Percentiles rank a stretch among this genome's conserved stretches.
These are phyloP conservation scores for Ranitomeya variabilis DNA, from an alignment of 2,113 vertebrate species.

Conservation along the genomic window DNA sequence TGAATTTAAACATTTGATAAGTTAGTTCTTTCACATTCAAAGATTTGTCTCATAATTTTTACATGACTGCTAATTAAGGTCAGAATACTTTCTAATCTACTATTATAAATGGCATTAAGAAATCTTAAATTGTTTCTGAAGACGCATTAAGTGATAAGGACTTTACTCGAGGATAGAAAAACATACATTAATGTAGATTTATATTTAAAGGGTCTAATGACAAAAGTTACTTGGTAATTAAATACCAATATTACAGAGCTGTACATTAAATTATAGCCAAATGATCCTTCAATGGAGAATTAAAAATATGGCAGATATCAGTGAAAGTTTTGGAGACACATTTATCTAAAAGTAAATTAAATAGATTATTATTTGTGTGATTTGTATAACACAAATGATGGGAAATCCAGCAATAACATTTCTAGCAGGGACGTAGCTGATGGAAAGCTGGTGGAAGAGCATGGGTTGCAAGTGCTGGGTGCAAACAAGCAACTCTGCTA, in stretches of 20 bases:
- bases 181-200: background rate
- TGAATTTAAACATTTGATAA: constrained; percentile 80
- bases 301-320: background rate
- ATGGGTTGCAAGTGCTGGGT: too few relatives aligned
- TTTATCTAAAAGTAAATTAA: background rate
- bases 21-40: constrained; percentile 74
- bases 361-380: background rate
- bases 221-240: constrained; percentile 1
- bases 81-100: constrained; percentile 69
- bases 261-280: background rate
- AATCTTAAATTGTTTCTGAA: constrained; percentile 40
- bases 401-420: background rate
- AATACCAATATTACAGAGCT: background rate
- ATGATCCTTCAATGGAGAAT: background rate
- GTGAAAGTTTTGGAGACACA: background rate
- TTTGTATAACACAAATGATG: background rate
- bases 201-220: background rate
- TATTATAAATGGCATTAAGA: constrained; percentile 65
- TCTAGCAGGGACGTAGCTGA: background rate
- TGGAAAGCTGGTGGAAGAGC: too few relatives aligned
- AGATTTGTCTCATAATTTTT: constrained; percentile 74
- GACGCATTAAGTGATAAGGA: background rate
- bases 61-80: constrained; percentile 76
- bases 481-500: background rate
- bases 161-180: background rate